Base-by-base conservation (phyloP, 2,113 vertebrate genomes). In the Plectropomus leopardus region DNA sequence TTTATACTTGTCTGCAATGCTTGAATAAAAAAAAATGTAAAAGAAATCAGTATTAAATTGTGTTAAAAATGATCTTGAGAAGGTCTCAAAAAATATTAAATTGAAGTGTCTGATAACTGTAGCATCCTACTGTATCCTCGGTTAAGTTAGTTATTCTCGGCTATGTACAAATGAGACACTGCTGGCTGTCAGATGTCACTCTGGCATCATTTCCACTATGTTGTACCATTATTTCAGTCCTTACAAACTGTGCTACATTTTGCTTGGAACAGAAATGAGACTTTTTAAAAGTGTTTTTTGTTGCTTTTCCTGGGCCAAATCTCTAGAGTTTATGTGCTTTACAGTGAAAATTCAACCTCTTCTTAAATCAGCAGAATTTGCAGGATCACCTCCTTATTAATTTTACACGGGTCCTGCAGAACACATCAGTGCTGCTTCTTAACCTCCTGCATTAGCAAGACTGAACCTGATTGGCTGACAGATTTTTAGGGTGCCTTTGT, bases 391-490 rank as follows among this genome's bases (percentile, higher is more conserved):
- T 59, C 30, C 55, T 53, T 4, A 24, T 45, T 50, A 14, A 7
- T 15, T 13, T 44, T 45, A 3, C 48, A 32, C 50, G 13, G 24
- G 9, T 32, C 51, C 44, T 5, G 1, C 40, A 47, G 14, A 55
- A n/a, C 2, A 3, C 47, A n/a, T 14, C 28, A 0, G 40, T 32
- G 14, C 53, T 61, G 42, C 70, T n/a, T 34, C 7, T 8, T 34
- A 45, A 45, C 16, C 6, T 48, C 11, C 47, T 66, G 53, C 8
- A 53, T 36, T 28, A 73, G 50, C 63, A 30, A 8, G 19, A 26
- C 48, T 76, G 57, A 48, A 13, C 64, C 30, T 64, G 54, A 63
- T 59, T 70, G 65, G 44, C 60, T 64, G 51, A 48, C 47, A 28
- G 28, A 30, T 66, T 50, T 67, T 65, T 40, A 17, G 15, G 10